These are phyloP conservation scores for Artemia franciscana DNA, from an alignment of 1,140 invertebrate genomes.

Conservation along the genomic window DNA sequence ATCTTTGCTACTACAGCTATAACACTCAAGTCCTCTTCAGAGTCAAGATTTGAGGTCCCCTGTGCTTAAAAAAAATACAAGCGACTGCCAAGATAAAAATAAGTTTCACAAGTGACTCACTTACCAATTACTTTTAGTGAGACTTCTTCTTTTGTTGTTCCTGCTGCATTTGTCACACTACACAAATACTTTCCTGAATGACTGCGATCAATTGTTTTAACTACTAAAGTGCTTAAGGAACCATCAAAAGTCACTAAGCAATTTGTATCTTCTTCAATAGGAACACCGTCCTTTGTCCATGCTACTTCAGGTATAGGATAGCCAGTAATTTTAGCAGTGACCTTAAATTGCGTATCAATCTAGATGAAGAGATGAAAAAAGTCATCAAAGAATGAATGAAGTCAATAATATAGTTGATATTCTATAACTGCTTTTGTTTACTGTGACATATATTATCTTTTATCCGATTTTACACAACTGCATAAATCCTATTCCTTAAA, in stretches of 20 bases:
- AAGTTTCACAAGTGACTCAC: too few species aligned
- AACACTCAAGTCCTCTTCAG: too few species aligned
- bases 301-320: constrained; percentile 36
- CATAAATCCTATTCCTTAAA: too few species aligned
- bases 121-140: constrained; percentile 52
- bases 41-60: too few species aligned
- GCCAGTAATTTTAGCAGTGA: constrained; percentile 32
- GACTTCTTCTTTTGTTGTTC: constrained; percentile 38
- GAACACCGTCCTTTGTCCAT: constrained; percentile 35
- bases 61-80: too few species aligned
- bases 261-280: constrained; percentile 20
- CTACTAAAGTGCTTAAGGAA: constrained; percentile 30
- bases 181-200: constrained; percentile 39
- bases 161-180: constrained; percentile 39
- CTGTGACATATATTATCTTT: too few species aligned
- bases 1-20: too few species aligned
- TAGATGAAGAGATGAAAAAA: not conserved
- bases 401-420: too few species aligned
- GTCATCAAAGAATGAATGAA: too few species aligned
- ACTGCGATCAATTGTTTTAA: constrained; percentile 30
- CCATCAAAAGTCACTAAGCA: constrained; percentile 25
- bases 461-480: too few species aligned
- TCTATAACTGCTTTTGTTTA: too few species aligned
- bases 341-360: constrained; percentile 27
- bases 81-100: too few species aligned